Evolutionary conservation across 2,797 vertebrate species (phyloP), one percentile per base, ranked within the genome.

Genomic region (Tapirus indicus): DNA sequence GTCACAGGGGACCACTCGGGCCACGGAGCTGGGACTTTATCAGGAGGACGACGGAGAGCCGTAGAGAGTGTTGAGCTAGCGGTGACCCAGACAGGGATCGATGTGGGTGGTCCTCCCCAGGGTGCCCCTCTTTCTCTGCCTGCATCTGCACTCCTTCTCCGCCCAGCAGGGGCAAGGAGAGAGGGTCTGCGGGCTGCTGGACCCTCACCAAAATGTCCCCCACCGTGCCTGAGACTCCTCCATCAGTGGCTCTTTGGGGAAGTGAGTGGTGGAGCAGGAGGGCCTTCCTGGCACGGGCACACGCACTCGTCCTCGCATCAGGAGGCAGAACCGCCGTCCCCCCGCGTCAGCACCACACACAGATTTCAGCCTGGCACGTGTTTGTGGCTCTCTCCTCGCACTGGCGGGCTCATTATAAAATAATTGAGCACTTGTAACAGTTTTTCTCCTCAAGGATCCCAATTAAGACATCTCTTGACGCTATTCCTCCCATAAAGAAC

Each of bases 391-490:
- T 56, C 54, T 52, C 27, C 58, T 60, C 35, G 25, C 20, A 2
- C 85, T 66, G 89, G 44, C 27, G 14, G 64, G 25, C 69, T 96
- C 91, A 38, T 92, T 92, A 89, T 87, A 75, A 92, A 93, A 93
- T 93, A 84, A 95, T 32, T 88, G 94, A 96, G 88, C 84, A 1
- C 87, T 78, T 92, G 60, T 74, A 85, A 94, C 91, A 49, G 87
- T 69, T 93, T 78, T 91, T 87, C 79, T 96, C 88, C 92, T 68
- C 32, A 7, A 95, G 90, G 68, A 69, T 91, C 94, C 80, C 94
- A 86, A 64, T 95, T 88, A 97, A 97, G 88, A 85, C 85, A 60
- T 66, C 78, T 29, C 90, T 95, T 60, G 84, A 77, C n/a, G 8
- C 21, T 90, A 66, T 72, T 86, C 44, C 78, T 91, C 62, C 66